These are phyloP conservation scores for Drosophila bifasciata DNA, from an alignment of 1,140 invertebrate genomes.

Conservation along the genomic window DNA sequence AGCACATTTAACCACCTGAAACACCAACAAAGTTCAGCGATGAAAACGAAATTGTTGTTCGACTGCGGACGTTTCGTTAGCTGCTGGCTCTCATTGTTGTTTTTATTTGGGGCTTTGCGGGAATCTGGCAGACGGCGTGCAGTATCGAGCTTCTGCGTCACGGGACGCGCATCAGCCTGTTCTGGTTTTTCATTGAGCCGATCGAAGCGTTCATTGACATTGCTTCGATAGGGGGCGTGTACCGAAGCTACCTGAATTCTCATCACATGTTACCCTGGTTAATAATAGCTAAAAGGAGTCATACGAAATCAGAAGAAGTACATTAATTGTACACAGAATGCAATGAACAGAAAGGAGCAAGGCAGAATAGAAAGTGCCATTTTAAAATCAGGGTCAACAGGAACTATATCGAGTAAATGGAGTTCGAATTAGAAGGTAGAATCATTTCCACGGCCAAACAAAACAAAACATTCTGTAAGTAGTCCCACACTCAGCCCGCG, in stretches of 20 bases:
- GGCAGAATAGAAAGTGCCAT: too few relatives aligned
- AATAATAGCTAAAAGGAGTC: neutral
- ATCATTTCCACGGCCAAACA: neutral
- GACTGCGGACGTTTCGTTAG: slow-evolving; percentile 19
- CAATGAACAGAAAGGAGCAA: too few relatives aligned
- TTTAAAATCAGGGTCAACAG: slow-evolving; percentile 2
- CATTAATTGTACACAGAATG: neutral
- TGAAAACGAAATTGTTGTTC: slow-evolving; percentile 46
- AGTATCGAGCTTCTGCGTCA: slow-evolving; percentile 40
- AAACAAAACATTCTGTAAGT: too few relatives aligned
- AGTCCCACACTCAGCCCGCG: too few relatives aligned
- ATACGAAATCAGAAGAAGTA: slow-evolving; percentile 11
- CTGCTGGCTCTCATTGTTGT: slow-evolving; percentile 16
- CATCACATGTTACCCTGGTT: neutral
- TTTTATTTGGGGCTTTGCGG: slow-evolving; percentile 11
- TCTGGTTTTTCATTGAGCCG: slow-evolving; percentile 34
- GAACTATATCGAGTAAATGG: neutral
- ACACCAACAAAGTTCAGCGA: slow-evolving; percentile 25
- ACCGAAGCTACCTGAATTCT: slow-evolving; percentile 19
- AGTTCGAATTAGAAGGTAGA: neutral
- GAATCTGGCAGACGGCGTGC: slow-evolving; percentile 15
- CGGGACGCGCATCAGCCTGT: slow-evolving; percentile 40
- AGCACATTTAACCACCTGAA: too few relatives aligned
- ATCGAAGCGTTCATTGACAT: slow-evolving; percentile 63
- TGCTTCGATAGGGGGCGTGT: slow-evolving; percentile 32